These are phyloP conservation scores for Serripes groenlandicus DNA, from an alignment of 2,888 invertebrate species.

Conservation along the genomic window DNA sequence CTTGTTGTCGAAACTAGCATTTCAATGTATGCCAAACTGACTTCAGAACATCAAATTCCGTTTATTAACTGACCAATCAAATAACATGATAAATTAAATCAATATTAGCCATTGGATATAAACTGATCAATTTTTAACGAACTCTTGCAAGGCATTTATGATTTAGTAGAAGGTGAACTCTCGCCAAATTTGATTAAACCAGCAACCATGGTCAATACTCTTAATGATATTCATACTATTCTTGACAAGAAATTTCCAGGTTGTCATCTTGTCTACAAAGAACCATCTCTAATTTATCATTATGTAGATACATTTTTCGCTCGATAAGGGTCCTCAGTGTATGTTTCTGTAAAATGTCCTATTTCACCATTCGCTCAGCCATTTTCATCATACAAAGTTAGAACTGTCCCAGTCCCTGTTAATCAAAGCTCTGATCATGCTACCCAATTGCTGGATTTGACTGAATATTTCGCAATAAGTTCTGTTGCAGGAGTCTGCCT, in stretches of 20 bases:
- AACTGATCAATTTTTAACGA: conserved; percentile 30
- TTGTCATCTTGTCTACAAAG: conserved; percentile 30
- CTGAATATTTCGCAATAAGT: conserved; percentile 6
- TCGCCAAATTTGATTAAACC: conserved; percentile 36
- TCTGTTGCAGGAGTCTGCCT: conserved; percentile 20
- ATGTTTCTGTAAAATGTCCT: conserved; percentile 41
- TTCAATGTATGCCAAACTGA: too few species aligned
- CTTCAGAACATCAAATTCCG: too few species aligned
- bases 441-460: conserved; percentile 37
- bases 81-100: too few species aligned
- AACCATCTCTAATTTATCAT: conserved; percentile 25
- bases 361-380: conserved; percentile 23
- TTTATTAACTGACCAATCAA: too few species aligned
- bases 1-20: too few species aligned
- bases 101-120: too few species aligned
- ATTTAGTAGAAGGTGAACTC: conserved; percentile 46
- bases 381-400: conserved; percentile 13
- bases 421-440: conserved; percentile 32
- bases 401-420: conserved; percentile 33
- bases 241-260: conserved; percentile 44
- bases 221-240: conserved; percentile 26
- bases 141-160: conserved; percentile 42
- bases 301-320: conserved; percentile 21
- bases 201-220: conserved; percentile 9
- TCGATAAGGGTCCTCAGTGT: conserved; percentile 34